Evolutionary conservation across 1,140 invertebrate genomes (phyloP), one percentile per base, ranked within the genome.

Genomic region (Trichoplusia ni): DNA sequence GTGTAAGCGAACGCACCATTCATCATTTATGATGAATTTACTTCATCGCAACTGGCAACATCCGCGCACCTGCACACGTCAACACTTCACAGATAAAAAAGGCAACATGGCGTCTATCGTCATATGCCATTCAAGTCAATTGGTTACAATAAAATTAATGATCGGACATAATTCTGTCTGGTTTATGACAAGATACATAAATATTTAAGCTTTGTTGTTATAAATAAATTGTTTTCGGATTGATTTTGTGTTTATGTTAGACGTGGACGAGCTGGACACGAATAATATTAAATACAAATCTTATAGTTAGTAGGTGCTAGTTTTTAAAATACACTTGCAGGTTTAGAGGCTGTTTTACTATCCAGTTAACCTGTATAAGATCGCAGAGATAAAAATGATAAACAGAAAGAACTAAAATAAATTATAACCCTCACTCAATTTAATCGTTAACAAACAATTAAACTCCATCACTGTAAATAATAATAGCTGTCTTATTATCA

Each of bases 51-150:
- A 63, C 71, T 69, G 54, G 58, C 64, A 66, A 71, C 70, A 70
- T 73, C 67, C 63, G 64, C 38, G 63, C 75, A 78, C 73, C 60
- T 75, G 73, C 75, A 58, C 37, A 61, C 59, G 63, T 54, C 67
- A 64, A 67, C 64, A 68, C 46, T 46, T 60, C 40, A 56, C 56
- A 42, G 54, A 64, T 35, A 47, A 64, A 64, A 73, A 49, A 31
- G 56, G 37, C 21, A 64, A 44, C 19, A 68, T 60, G 64, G 64
- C 54, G 49, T 56, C 59, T 27, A 63, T 51, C 42, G 31, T 62
- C 54, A 54, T 66, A 74, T 49, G 47, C 77, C 73, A 81, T 81
- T 81, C 76, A 79, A 81, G 67, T 81, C 79, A 81, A 81, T 81
- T 60, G 73, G 65, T 73, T 69, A 80, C 73, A 76, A 79, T 77